phyloP scores from a whole-genome alignment of 2,113 vertebrate genomes.

The Rhinoptilus africanus region DNA sequence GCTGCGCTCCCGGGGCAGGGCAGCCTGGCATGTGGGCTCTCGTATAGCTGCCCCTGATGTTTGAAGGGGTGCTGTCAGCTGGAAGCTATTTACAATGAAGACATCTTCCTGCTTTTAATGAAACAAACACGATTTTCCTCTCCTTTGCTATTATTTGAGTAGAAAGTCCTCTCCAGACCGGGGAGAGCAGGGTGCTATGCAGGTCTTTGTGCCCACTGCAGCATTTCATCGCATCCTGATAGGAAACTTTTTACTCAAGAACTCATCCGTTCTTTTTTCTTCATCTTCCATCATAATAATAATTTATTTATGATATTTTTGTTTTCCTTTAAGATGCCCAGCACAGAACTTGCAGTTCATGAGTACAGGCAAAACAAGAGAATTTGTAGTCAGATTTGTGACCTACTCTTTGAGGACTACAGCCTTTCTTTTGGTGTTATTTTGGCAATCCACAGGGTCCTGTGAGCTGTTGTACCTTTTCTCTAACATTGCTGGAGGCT shows the following conservation, averaged over 20 bases:
- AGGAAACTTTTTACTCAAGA: background rate
- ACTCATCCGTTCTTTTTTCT: background rate
- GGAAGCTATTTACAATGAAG: background rate
- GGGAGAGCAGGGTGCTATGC: background rate
- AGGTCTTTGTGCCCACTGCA: background rate
- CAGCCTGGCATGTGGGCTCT: fast-evolving
- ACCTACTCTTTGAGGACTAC: background rate
- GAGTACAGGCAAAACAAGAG: background rate
- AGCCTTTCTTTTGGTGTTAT: background rate
- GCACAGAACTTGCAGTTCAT: background rate
- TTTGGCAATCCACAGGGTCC: background rate
- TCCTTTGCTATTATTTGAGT: background rate
- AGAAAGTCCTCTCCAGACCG: background rate
- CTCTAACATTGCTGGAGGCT: fast-evolving
- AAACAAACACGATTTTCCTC: background rate
- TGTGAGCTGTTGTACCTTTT: background rate
- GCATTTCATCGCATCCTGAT: background rate
- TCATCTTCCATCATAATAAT: background rate
- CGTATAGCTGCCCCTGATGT: background rate
- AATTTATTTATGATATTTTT: background rate
- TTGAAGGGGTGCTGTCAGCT: background rate
- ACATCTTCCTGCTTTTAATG: background rate
- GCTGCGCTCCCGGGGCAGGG: fast-evolving
- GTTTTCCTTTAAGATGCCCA: background rate
- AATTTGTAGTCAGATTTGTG: background rate